A percentile compares a stretch with the other conserved stretches of the same genome.
These are phyloP conservation scores for Atta cephalotes DNA, from an alignment of 1,140 invertebrate species.

Conservation along the genomic window DNA sequence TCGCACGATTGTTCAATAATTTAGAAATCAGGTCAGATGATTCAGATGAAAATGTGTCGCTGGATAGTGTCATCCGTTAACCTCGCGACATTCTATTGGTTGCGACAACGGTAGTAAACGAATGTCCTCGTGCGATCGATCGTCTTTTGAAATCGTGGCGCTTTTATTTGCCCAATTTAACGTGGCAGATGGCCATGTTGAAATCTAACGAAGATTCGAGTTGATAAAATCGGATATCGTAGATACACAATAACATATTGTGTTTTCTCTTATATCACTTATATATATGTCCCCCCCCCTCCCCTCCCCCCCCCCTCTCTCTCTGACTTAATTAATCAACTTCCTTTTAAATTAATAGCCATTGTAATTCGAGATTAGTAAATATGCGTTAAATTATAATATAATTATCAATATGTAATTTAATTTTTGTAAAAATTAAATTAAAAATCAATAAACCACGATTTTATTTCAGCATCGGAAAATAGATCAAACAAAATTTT, in stretches of 20 bases:
- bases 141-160: conserved; percentile 29
- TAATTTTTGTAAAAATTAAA: not conserved
- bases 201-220: conserved; percentile 7
- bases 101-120: not conserved
- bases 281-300: not conserved
- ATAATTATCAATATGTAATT: not conserved
- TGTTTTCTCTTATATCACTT: not conserved
- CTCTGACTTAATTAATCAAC: not conserved
- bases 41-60: conserved; percentile 5
- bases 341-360: not conserved
- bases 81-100: not conserved
- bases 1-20: conserved; percentile 9
- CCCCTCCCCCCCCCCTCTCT: no score
- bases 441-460: not conserved
- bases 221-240: conserved; percentile 38
- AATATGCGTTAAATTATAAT: not conserved
- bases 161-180: conserved; percentile 35
- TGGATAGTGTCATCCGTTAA: not conserved
- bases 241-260: conserved; percentile 30
- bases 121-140: conserved; percentile 24
- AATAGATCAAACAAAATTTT: not conserved
- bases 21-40: conserved; percentile 45
- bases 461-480: not conserved
- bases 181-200: conserved; percentile 11
- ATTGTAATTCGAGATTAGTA: not conserved